Evolutionary conservation across 2,888 invertebrate genomes (phyloP).

Genomic region (Cantharis rufa): DNA sequence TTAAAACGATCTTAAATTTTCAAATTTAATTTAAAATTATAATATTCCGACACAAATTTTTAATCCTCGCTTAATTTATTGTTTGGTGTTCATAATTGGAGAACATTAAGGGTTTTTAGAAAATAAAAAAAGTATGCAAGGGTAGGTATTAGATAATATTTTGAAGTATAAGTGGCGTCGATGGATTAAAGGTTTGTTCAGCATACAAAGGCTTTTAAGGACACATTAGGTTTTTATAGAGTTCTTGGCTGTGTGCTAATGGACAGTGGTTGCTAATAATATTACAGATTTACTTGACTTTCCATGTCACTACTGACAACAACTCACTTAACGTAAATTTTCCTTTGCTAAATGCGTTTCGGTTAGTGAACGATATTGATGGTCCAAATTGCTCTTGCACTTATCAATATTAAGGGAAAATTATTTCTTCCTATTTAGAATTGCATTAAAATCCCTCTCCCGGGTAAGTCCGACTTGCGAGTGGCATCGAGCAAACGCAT

Average conservation of each 20-base stretch:
- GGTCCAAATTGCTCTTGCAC: conserved; percentile 11
- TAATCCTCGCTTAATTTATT: neutral
- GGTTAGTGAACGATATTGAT: conserved; percentile 19
- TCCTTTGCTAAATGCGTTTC: conserved; percentile 29
- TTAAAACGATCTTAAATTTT: conserved; percentile 2
- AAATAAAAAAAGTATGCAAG: conserved; percentile 4
- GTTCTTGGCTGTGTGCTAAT: conserved; percentile 38
- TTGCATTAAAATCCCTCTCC: neutral
- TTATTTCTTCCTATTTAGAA: neutral
- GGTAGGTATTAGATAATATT: conserved; percentile 12
- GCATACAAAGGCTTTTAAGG: conserved; percentile 38
- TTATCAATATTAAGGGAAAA: conserved; percentile 12
- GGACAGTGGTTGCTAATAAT: conserved; percentile 41
- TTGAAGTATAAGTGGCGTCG: conserved; percentile 25
- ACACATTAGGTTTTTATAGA: conserved; percentile 40
- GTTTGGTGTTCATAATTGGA: neutral
- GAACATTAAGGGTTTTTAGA: neutral
- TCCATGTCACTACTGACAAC: conserved; percentile 30
- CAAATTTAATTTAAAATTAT: neutral
- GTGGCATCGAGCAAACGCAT: neutral
- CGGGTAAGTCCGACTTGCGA: neutral
- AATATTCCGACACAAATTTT: neutral
- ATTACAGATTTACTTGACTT: conserved; percentile 40
- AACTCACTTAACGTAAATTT: conserved; percentile 31
- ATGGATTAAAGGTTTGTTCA: conserved; percentile 28